Evolutionary conservation across 1,140 invertebrate genomes (phyloP).

Genomic region (Asobara japonica): DNA sequence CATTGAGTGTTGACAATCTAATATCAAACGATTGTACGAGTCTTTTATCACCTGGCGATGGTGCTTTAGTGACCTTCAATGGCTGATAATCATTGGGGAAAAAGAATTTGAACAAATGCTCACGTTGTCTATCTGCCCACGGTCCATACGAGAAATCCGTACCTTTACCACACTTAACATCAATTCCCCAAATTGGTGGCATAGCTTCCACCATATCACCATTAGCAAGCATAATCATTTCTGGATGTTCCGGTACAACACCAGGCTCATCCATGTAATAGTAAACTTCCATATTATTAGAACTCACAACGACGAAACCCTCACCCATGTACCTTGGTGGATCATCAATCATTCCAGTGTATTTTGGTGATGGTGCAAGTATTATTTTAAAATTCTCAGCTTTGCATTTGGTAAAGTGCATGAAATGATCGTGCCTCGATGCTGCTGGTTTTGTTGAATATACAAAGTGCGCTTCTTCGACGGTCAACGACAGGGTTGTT

Average conservation of each 20-base stretch:
- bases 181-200: conserved; percentile 93
- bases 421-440: conserved; percentile 91
- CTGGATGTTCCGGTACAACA: conserved; percentile 88
- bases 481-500: conserved; percentile 89
- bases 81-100: conserved; percentile 90
- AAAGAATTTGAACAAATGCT: conserved; percentile 96
- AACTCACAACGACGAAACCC: conserved; percentile 96
- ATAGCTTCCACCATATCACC: conserved; percentile 92
- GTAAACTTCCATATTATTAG: conserved; percentile 93
- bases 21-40: conserved; percentile 93
- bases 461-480: conserved; percentile 94
- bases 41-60: conserved; percentile 86
- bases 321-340: conserved; percentile 98
- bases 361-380: conserved; percentile 92
- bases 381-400: conserved; percentile 96
- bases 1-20: conserved; percentile 87
- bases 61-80: conserved; percentile 78
- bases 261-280: conserved; percentile 97
- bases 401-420: conserved; percentile 95
- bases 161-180: conserved; percentile 96
- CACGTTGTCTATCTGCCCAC: conserved; percentile 96
- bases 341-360: conserved; percentile 92
- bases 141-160: conserved; percentile 98
- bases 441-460: conserved; percentile 96
- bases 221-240: conserved; percentile 89